Percentiles rank a stretch among this genome's conserved stretches.
These are phyloP conservation scores for Bombus picipes DNA, from an alignment of 1,140 invertebrate genomes.

Conservation along the genomic window DNA sequence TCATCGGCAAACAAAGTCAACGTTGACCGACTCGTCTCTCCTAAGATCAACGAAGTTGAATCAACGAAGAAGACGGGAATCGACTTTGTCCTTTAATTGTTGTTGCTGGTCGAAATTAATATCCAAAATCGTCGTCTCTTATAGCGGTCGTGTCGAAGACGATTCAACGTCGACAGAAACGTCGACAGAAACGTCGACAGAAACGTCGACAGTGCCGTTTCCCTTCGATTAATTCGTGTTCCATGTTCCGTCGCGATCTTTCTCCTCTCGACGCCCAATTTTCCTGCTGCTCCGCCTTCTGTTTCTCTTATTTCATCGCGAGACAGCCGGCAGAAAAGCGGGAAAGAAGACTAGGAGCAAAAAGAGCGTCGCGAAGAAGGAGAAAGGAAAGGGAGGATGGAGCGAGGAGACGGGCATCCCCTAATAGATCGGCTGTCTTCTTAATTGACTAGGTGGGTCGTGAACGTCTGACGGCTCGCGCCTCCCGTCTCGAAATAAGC, in stretches of 20 bases:
- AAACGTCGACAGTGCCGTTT: background rate
- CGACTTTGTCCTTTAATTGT: background rate
- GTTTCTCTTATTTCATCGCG: conserved; percentile 28
- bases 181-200: background rate
- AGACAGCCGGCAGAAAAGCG: conserved; percentile 39
- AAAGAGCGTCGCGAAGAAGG: background rate
- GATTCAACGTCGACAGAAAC: background rate
- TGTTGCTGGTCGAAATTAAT: too few species aligned
- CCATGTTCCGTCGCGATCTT: background rate
- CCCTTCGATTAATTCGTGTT: conserved; percentile 24
- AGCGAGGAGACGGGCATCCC: conserved; percentile 54
- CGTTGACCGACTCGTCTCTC: background rate
- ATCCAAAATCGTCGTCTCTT: too few species aligned
- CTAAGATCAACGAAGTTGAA: background rate
- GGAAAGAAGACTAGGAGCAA: conserved; percentile 6
- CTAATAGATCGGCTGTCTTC: conserved; percentile 74
- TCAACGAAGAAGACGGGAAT: background rate
- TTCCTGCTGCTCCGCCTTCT: background rate
- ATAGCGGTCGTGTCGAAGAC: background rate
- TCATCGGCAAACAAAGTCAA: background rate
- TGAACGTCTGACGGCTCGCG: conserved; percentile 61
- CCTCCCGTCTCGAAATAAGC: conserved; percentile 58
- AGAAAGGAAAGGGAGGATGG: background rate
- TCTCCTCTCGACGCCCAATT: conserved; percentile 26
- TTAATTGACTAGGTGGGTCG: conserved; percentile 73